A percentile compares a stretch with the other conserved stretches of the same genome.
phyloP scores from a whole-genome alignment of 2,888 invertebrate species.

The Acanthosepion lycidas region DNA sequence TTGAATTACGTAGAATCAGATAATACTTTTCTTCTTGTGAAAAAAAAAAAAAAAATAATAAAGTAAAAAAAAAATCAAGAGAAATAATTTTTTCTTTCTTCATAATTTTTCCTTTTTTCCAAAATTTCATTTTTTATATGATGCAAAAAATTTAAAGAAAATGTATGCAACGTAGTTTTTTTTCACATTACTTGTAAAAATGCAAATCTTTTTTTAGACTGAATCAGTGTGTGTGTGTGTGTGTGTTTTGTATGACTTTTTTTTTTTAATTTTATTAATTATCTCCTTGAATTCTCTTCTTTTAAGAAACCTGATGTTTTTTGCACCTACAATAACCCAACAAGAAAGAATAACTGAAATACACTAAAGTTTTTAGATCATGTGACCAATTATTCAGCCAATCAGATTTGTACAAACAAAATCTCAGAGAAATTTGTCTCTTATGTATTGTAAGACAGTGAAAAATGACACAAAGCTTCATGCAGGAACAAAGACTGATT shows the following conservation, averaged over 20 bases:
- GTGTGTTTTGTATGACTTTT: not conserved
- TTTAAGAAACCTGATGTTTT: not conserved
- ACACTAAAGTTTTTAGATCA: not conserved
- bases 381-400: not conserved
- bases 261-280: not conserved
- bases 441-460: not conserved
- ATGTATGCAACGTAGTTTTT: not conserved
- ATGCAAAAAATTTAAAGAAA: not conserved
- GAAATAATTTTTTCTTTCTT: slow-evolving; percentile 8
- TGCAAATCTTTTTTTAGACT: not conserved
- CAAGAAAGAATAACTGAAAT: not conserved
- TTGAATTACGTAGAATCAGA: not conserved
- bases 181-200: not conserved
- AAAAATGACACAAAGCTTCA: not conserved
- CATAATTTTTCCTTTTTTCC: slow-evolving; percentile 3
- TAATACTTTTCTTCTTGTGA: not conserved
- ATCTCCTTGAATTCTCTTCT: not conserved
- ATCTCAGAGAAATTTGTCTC: not conserved
- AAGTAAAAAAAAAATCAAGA: not conserved
- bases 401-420: not conserved
- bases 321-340: not conserved
- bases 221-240: not conserved
- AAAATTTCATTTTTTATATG: not conserved
- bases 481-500: not conserved
- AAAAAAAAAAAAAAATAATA: not conserved